A percentile compares a stretch with the other conserved stretches of the same genome.
These are phyloP conservation scores for Xiphophorus birchmanni DNA, from an alignment of 2,797 vertebrate species.

Conservation along the genomic window DNA sequence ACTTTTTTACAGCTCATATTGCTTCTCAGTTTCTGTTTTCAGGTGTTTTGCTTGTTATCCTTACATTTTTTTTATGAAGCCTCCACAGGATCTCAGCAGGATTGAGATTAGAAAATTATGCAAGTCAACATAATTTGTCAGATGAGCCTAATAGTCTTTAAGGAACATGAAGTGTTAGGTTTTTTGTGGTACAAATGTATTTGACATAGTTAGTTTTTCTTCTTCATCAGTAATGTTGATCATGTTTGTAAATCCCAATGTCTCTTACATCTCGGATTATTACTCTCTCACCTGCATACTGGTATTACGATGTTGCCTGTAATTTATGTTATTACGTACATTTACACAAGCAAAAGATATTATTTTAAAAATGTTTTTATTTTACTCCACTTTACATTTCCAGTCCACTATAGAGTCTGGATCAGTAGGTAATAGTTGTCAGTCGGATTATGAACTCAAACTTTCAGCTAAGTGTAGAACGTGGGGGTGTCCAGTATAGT, in stretches of 20 bases:
- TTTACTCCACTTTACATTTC: neutral
- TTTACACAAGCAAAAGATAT: neutral
- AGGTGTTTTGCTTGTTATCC: neutral
- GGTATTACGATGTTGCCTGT: neutral
- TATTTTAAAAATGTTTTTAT: neutral
- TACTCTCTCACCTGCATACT: neutral
- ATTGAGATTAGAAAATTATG: neutral
- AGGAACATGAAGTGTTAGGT: neutral
- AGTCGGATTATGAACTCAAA: neutral
- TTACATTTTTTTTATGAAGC: neutral
- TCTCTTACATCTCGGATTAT: neutral
- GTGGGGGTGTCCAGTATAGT: neutral
- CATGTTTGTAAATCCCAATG: neutral
- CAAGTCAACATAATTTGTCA: neutral
- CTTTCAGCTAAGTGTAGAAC: neutral
- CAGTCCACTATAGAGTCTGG: neutral
- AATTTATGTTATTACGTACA: neutral
- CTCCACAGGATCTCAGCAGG: conserved; percentile 1
- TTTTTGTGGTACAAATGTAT: neutral
- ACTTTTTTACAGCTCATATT: neutral
- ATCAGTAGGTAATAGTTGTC: neutral
- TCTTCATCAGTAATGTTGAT: neutral
- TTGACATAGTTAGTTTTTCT: neutral
- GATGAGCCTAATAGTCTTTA: neutral
- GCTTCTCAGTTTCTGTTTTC: neutral